Base-by-base conservation (phyloP, 1,140 invertebrate species). In the Galleria mellonella region DNA sequence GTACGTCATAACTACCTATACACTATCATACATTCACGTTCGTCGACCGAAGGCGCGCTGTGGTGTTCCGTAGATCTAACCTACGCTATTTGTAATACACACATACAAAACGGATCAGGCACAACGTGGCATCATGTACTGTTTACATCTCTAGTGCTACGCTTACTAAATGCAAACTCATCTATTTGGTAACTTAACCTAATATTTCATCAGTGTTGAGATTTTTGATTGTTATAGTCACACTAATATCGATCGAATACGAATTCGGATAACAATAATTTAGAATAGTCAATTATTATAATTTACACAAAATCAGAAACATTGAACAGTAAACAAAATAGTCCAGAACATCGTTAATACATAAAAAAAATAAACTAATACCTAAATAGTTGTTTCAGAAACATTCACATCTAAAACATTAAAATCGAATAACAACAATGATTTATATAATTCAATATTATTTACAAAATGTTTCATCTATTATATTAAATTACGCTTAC, bases 151-250 rank as follows among this genome's bases (percentile, higher is more conserved):
- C 40, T 36, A 62, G 47, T 58, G 56, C 68, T 75, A 73, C 55
- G 51, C 55, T 62, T 59, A 71, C 71, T 79, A 81, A 81, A 79
- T 83, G 79, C 72, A 76, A 52, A 73, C 65, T 58, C 51, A 38
- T 66, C 54, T 75, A 68, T 64, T 65, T 68, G 70, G 64, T 73
- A 71, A 75, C 73, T 75, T 74, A 81, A 68, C 64, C 71, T 75
- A 74, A 52, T 51, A 54, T 40, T 53, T 55, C 51, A 58, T 57
- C 57, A 59, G 46, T 56, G 44, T 44, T 62, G 65, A 68, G 62
- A 74, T 68, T 66, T 64, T 70, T 51, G 50, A 43, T 39, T 65
- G 48, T 66, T 63, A 40, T 39, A 35, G 35, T 45, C 36, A 11
- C 14, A 51, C 39, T 28, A 32, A 44, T 33, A 44, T 37, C 17